These are phyloP conservation scores for Ricordea florida DNA, from an alignment of 92 coral and sea anemone genomes.

Conservation along the genomic window DNA sequence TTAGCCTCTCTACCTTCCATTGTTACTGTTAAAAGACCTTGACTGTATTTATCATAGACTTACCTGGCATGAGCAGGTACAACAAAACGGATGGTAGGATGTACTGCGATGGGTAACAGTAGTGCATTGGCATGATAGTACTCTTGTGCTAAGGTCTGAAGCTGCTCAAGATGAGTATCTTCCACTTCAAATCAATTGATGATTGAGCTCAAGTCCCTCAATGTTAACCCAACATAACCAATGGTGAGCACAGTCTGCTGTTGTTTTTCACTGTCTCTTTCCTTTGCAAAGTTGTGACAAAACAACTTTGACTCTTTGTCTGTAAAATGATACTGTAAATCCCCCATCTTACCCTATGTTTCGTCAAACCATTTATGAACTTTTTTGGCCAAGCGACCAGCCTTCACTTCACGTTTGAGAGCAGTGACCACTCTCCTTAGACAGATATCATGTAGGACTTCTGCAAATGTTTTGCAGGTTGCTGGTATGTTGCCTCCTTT, in stretches of 20 bases:
- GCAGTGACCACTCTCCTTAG: conserved; percentile 42
- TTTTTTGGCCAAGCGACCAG: conserved; percentile 23
- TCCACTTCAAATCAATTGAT: conserved; percentile 36
- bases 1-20: conserved; percentile 21
- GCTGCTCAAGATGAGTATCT: conserved; percentile 10
- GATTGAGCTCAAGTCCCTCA: conserved; percentile 41
- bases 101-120: conserved; percentile 41
- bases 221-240: conserved; percentile 44
- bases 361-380: conserved; percentile 54
- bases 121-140: conserved; percentile 60
- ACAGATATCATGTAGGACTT: conserved; percentile 52
- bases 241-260: conserved; percentile 37
- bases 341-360: conserved; percentile 45
- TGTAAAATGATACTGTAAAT: conserved; percentile 62
- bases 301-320: conserved; percentile 51
- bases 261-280: conserved; percentile 41
- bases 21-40: no score
- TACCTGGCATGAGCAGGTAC: conserved; percentile 36
- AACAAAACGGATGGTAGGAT: conserved; percentile 49
- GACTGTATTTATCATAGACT: conserved; percentile 15
- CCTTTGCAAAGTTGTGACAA: conserved; percentile 61
- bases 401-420: conserved; percentile 36
- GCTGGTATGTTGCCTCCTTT: conserved; percentile 54
- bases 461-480: conserved; percentile 46
- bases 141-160: conserved; percentile 10